phyloP scores from a whole-genome alignment of 2,797 vertebrate genomes.

The Austrolebias charrua region DNA sequence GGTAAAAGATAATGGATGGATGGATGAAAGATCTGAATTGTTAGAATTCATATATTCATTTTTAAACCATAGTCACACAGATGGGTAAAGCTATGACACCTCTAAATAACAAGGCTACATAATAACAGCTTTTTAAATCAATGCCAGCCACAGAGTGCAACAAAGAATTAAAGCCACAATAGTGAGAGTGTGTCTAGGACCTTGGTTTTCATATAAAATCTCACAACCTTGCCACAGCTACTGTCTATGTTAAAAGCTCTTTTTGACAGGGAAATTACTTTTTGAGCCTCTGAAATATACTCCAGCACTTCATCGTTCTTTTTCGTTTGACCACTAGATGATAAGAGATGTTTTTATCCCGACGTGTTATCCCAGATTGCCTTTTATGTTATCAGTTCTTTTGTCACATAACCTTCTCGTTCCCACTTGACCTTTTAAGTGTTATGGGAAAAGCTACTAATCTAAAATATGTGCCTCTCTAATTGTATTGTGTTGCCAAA shows the following conservation, averaged over 20 bases:
- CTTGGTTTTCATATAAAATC: constrained; percentile 78
- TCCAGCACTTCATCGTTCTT: constrained; percentile 60
- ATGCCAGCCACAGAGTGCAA: constrained; percentile 51
- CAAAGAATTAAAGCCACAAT: constrained; percentile 66
- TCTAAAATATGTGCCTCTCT: constrained; percentile 4
- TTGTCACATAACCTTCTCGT: constrained; percentile 38
- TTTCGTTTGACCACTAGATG: constrained; percentile 60
- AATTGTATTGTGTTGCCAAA: constrained; percentile 9
- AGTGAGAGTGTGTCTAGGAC: constrained; percentile 63
- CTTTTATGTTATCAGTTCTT: constrained; percentile 32
- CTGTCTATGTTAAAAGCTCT: constrained; percentile 78
- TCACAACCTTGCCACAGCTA: constrained; percentile 69
- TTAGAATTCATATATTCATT: not conserved
- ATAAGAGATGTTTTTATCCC: constrained; percentile 35
- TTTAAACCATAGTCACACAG: not conserved
- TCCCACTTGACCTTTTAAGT: constrained; percentile 39
- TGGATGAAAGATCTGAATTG: not conserved
- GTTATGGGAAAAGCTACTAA: constrained; percentile 23
- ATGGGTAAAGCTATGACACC: constrained; percentile 25
- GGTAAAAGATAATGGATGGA: too few species aligned
- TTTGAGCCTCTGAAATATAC: constrained; percentile 76
- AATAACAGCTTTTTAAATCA: constrained; percentile 72
- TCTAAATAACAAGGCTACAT: constrained; percentile 71
- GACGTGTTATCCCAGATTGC: constrained; percentile 20
- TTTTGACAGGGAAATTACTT: constrained; percentile 80